Base-by-base conservation (phyloP, 2,888 invertebrate genomes). In the Drosophila quinaria region DNA sequence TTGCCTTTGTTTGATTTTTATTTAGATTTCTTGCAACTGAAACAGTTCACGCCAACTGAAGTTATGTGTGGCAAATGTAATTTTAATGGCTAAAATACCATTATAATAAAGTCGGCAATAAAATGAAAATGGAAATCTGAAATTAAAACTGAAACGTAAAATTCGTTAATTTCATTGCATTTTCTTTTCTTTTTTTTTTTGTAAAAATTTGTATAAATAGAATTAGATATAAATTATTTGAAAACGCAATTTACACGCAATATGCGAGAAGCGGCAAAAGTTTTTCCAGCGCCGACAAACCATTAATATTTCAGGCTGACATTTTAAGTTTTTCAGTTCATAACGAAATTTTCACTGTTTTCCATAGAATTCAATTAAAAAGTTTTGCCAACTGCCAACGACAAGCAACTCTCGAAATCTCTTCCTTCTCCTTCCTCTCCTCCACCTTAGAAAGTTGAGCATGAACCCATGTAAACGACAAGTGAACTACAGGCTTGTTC, bases 321-420 rank as follows among this genome's bases (percentile, higher is more conserved):
- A 78, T 71, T 71, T 78, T 59, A 73, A 56, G 74, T 85, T 84
- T 70, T 47, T 22, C 58, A 54, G 70, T 73, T 83, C 70, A 88
- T 80, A 73, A 83, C 47, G 55, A 68, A 74, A 64, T 80, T 80
- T 71, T 70, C 70, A 77, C 72, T 79, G 62, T 70, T 75, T 83
- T 55, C 71, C 55, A 67, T 67, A 67, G 81, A 86, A 86, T 89
- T 86, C 80, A 86, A 86, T 86, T 89, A 89, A 70, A 74, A 86
- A 87, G 61, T 85, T 89, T 17, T 46, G 33, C 54, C 63, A 70
- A 56, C 71, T 70, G 68, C 67, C 67, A 39, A 55, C 61, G 64
- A 73, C 63, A 55, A 31, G 59, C 67, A 33, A 58, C 56, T 33
- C 46, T 46, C 33, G 29, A 55, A 52, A 52, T 55, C 55, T 35